These are phyloP conservation scores for Crossaster papposus DNA, from an alignment of 53 echinoderm and acorn worm species.

Conservation along the genomic window DNA sequence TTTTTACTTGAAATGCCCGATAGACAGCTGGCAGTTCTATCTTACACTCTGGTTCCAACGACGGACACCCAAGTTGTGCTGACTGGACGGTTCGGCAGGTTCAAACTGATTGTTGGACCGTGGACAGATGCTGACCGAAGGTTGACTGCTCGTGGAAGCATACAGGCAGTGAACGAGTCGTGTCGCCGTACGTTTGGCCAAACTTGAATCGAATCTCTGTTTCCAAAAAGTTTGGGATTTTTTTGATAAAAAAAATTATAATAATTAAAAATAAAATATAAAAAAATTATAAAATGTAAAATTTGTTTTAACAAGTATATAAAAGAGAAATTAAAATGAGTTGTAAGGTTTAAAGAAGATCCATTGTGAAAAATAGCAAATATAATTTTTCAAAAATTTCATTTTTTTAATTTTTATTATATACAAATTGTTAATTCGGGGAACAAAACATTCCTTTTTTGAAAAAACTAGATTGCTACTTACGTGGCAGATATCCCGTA, in stretches of 20 bases:
- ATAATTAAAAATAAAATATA: no score
- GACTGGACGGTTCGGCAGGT: neutral
- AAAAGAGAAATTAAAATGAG: neutral
- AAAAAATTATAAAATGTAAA: no score
- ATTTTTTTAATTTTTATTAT: no score
- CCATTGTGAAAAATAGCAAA: neutral
- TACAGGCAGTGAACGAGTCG: conserved; percentile 91
- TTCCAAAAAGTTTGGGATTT: no score
- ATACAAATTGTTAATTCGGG: no score
- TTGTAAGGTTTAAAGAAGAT: neutral
- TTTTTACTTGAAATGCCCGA: no score
- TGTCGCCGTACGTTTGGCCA: conserved; percentile 97
- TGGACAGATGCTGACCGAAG: conserved; percentile 77
- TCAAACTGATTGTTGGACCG: conserved; percentile 60
- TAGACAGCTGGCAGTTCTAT: no score
- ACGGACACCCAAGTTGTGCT: neutral
- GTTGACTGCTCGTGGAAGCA: conserved; percentile 82
- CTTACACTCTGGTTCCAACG: neutral
- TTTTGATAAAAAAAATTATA: no score
- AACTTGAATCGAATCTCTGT: conserved; percentile 97
- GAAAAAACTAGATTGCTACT: conserved; percentile 38
- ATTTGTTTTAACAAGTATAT: no score
- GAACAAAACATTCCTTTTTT: neutral
- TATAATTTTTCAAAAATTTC: no score
- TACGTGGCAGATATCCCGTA: conserved; percentile 98